Conservation (phyloP, 2,113 vertebrate species). For the Clarias magur region DNA sequence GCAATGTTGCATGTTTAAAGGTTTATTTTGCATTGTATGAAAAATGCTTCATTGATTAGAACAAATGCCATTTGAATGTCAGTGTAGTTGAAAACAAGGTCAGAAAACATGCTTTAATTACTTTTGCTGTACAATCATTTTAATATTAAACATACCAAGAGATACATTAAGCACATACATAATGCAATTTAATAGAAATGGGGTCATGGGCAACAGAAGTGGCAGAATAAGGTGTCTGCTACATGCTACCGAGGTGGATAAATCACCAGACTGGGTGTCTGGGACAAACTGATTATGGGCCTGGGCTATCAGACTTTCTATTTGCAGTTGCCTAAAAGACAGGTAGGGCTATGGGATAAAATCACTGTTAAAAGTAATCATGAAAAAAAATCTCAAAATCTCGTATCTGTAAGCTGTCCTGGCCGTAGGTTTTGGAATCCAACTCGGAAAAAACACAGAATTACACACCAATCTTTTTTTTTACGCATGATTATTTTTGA, state of each 20-base stretch:
- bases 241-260: background rate
- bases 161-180: background rate
- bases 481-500: no score
- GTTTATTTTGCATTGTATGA: background rate
- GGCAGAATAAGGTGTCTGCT: background rate
- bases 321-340: background rate
- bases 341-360: background rate
- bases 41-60: background rate
- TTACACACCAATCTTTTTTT: no score
- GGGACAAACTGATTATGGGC: background rate
- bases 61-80: background rate
- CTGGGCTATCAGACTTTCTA: background rate
- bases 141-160: background rate
- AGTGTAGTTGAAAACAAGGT: background rate
- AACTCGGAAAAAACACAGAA: no score
- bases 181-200: background rate
- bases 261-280: background rate
- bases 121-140: background rate
- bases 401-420: no score
- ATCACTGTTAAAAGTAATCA: no score
- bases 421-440: no score
- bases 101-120: background rate
- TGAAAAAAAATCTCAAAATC: no score
- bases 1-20: background rate
- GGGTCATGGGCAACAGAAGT: background rate